Percentiles rank a stretch among this genome's conserved stretches.
Conservation (phyloP, 2,113 vertebrate genomes). For the Eretmochelys imbricata region DNA sequence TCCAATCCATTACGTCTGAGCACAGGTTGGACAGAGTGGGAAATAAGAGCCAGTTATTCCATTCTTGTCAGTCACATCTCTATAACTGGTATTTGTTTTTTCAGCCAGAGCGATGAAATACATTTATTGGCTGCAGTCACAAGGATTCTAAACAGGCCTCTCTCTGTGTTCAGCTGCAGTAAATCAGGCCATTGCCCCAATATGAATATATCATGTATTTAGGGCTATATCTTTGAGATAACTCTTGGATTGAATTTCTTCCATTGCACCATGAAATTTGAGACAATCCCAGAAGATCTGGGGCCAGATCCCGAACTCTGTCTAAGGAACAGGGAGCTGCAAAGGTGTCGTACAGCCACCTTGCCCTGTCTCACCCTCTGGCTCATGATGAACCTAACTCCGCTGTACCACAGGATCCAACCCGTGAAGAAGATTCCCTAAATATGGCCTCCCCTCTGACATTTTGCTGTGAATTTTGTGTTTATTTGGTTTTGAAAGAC, state of each 20-base stretch:
- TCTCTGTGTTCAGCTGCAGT: background rate
- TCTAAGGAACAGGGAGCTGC: background rate
- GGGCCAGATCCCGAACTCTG: background rate
- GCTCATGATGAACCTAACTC: background rate
- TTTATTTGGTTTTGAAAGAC: background rate
- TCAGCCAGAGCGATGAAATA: background rate
- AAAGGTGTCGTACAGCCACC: background rate
- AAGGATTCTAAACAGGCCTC: background rate
- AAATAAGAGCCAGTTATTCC: background rate
- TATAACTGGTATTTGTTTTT: background rate
- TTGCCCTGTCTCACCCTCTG: background rate
- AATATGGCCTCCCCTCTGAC: background rate
- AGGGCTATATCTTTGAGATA: background rate
- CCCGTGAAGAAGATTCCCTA: background rate
- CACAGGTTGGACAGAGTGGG: background rate
- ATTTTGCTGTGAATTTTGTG: background rate
- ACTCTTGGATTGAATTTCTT: background rate
- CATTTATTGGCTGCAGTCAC: background rate
- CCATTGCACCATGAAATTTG: background rate
- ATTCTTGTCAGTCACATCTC: background rate
- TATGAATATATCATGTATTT: background rate
- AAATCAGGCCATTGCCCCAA: background rate
- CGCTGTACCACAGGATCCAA: background rate
- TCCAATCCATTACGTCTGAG: background rate
- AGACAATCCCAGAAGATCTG: background rate